Base-by-base conservation (phyloP, 1,140 invertebrate genomes). In the Musca vetustissima region DNA sequence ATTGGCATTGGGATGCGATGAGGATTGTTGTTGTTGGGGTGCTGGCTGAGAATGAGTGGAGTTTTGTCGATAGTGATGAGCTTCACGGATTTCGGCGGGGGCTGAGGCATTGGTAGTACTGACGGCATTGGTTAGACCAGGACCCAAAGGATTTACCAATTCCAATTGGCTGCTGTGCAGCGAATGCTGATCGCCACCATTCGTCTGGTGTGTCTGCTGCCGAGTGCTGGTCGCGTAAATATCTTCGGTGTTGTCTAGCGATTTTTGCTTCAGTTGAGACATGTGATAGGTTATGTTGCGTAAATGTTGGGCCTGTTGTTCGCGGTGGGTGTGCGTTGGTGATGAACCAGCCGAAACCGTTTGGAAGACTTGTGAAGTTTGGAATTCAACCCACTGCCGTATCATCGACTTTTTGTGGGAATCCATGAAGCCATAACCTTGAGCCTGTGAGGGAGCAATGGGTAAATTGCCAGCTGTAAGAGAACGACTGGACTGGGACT, bases 351-450 rank as follows among this genome's bases (percentile, higher is more conserved):
- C 67, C 43, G 49, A 66, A 19, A 43, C 69, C 2, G 57, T 72
- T 74, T 77, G 80, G 71, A 83, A 89, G 64, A 93, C 91, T 83
- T 93, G 92, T 9, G 89, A 88, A 1, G 91, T 92, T 84, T 96
- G 94, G 77, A 94, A 94, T 84, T 95, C 94, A 0, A 96, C 93
- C 94, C 94, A 97, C 81, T 94, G 92, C 50, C 93, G 87, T 32
- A 97, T 96, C 94, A 97, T 96, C 70, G 89, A 92, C 77, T 94
- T 94, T 76, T 96, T 96, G 72, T 94, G 92, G 73, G 87, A 92
- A 76, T 96, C 93, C 93, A 95, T 95, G 74, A 93, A 95, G 2
- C 93, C 93, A 75, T 94, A 94, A 0, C 89, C 88, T 43, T 78
- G 74, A 70, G 83, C 49, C 73, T 81, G 73, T 66, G 71, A 68